Conservation (phyloP, 2,113 vertebrate species). For the Campylomormyrus numenius region DNA sequence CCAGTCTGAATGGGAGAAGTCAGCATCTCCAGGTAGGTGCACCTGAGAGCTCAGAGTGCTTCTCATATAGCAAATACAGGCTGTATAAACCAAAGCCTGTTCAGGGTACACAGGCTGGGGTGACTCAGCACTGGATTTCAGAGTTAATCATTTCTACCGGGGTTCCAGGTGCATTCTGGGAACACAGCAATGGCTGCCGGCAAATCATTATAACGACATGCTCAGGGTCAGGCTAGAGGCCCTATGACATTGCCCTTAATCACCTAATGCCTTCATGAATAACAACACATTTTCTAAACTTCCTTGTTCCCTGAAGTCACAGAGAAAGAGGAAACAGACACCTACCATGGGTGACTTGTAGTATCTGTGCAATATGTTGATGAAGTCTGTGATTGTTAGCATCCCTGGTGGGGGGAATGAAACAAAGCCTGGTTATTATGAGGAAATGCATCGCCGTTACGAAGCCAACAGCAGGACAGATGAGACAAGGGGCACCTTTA, state of each 20-base stretch:
- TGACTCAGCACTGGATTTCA: neutral
- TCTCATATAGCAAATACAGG: neutral
- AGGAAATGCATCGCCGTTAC: no score
- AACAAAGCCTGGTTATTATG: neutral
- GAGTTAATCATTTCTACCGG: neutral
- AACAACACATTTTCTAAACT: neutral
- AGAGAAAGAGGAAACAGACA: neutral
- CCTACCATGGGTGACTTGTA: slow-evolving; percentile 92
- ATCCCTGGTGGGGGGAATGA: slow-evolving; percentile 62
- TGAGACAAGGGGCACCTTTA: neutral
- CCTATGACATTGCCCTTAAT: neutral
- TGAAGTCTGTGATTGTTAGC: slow-evolving; percentile 97
- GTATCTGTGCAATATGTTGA: slow-evolving; percentile 95
- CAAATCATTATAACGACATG: neutral
- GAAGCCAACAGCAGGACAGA: neutral
- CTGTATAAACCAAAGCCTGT: neutral
- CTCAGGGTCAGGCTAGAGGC: neutral
- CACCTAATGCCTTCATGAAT: neutral
- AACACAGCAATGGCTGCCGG: neutral
- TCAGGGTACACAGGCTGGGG: neutral
- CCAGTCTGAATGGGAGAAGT: neutral
- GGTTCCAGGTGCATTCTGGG: neutral
- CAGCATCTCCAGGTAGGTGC: neutral
- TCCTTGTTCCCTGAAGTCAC: neutral
- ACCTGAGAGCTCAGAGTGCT: neutral